These are phyloP conservation scores for Rutpela maculata DNA, from an alignment of 2,888 invertebrate genomes.

Conservation along the genomic window DNA sequence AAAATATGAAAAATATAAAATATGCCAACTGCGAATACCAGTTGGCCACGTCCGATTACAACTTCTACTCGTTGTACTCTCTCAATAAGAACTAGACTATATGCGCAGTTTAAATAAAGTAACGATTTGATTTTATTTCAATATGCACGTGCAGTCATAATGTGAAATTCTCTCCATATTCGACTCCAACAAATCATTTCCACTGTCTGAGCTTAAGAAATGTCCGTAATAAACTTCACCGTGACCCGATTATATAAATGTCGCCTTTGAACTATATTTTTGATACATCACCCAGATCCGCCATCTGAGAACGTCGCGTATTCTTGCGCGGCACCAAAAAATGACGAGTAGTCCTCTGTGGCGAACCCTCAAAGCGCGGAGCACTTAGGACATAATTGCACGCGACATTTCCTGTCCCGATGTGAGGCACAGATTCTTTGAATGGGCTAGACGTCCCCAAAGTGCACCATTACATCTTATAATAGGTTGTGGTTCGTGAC, in stretches of 20 bases:
- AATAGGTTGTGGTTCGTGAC: conserved; percentile 67
- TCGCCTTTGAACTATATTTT: conserved; percentile 6
- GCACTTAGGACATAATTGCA: conserved; percentile 66
- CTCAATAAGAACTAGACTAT: too few relatives aligned
- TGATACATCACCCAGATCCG: not conserved
- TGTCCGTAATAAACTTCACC: not conserved
- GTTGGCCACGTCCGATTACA: too few relatives aligned
- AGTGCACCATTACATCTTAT: conserved; percentile 67
- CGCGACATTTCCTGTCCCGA: conserved; percentile 62
- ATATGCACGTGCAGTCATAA: too few relatives aligned
- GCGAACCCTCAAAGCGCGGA: conserved; percentile 46
- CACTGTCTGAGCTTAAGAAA: not conserved
- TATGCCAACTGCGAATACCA: too few relatives aligned
- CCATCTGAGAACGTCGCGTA: conserved; percentile 1
- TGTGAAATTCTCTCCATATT: not conserved
- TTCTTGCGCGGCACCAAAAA: conserved; percentile 17
- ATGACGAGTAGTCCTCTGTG: conserved; percentile 31
- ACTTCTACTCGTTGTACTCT: too few relatives aligned
- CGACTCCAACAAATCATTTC: not conserved
- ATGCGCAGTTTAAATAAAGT: too few relatives aligned
- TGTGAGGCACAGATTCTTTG: conserved; percentile 66
- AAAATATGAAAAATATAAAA: too few relatives aligned
- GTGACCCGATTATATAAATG: conserved; percentile 3
- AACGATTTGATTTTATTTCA: too few relatives aligned
- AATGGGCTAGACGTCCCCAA: conserved; percentile 62